Conservation (phyloP, 2,797 vertebrate species). For the Heteromormyrus szaboi region DNA sequence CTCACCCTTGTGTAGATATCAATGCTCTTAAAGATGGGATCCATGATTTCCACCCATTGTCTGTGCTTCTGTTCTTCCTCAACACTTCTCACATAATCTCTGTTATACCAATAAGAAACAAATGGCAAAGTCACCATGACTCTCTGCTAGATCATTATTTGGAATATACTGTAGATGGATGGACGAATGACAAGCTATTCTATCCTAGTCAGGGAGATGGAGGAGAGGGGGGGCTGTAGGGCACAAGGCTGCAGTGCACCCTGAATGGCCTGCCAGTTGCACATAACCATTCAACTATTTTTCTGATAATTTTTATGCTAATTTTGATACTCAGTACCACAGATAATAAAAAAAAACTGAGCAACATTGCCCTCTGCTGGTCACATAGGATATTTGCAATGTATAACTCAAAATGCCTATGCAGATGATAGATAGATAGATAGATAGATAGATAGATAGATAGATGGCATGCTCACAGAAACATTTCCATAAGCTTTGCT, state of each 20-base stretch:
- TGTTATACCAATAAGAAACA: conserved; percentile 33
- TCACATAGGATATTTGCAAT: not conserved
- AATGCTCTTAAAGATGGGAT: conserved; percentile 47
- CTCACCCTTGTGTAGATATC: conserved; percentile 35
- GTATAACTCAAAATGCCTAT: not conserved
- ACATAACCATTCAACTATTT: not conserved
- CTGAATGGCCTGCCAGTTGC: not conserved
- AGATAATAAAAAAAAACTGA: not conserved
- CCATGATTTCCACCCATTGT: conserved; percentile 55
- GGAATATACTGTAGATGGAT: not conserved
- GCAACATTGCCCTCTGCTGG: conserved; percentile 9
- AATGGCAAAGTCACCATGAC: not conserved
- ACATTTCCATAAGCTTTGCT: conserved; percentile 54
- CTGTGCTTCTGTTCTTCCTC: conserved; percentile 46
- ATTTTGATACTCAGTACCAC: not conserved
- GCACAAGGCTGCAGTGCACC: not conserved
- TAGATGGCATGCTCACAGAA: conserved; percentile 48
- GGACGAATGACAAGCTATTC: not conserved
- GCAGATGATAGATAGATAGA: not conserved
- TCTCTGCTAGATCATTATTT: not conserved
- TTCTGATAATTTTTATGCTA: not conserved
- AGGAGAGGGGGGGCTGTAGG: not conserved
- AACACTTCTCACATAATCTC: conserved; percentile 44
- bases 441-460: not conserved
- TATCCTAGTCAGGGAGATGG: not conserved